A percentile compares a stretch with the other conserved stretches of the same genome.
Conservation (phyloP, 2,113 vertebrate species). For the Seriola dumerili region DNA sequence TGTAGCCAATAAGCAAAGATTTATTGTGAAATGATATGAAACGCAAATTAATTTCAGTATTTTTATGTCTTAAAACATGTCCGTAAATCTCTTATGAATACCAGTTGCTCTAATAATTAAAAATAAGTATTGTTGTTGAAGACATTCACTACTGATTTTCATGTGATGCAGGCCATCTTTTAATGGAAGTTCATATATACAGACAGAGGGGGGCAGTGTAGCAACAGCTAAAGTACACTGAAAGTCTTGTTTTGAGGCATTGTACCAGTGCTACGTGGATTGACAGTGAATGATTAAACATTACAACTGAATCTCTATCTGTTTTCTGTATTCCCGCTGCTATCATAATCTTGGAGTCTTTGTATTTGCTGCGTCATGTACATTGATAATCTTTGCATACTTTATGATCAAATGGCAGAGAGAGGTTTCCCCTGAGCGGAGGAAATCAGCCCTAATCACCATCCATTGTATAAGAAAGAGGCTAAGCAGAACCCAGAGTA, state of each 20-base stretch:
- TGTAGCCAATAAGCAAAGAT: not conserved
- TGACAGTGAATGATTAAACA: slow-evolving; percentile 32
- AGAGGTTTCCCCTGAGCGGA: slow-evolving; percentile 28
- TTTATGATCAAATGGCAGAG: slow-evolving; percentile 10
- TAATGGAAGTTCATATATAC: slow-evolving; percentile 33
- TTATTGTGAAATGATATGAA: not conserved
- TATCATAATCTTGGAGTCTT: slow-evolving; percentile 25
- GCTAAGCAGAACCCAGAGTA: not conserved
- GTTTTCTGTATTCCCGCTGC: slow-evolving; percentile 34
- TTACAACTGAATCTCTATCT: slow-evolving; percentile 3
- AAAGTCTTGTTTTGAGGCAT: not conserved
- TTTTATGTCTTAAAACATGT: not conserved
- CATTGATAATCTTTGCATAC: slow-evolving; percentile 19
- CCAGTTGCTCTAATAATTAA: not conserved
- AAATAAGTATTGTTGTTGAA: not conserved
- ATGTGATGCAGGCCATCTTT: not conserved
- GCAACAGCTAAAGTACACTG: slow-evolving; percentile 10
- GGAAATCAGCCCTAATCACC: slow-evolving; percentile 60
- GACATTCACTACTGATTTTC: not conserved
- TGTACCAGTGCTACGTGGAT: not conserved
- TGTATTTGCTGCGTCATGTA: slow-evolving; percentile 18
- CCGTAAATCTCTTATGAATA: not conserved
- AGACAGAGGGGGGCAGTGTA: slow-evolving; percentile 75
- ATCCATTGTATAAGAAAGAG: slow-evolving; percentile 22
- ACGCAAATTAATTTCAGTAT: not conserved